A percentile compares a stretch with the other conserved stretches of the same genome.
These are phyloP conservation scores for Tetramorium parvispinum DNA, from an alignment of 1,140 invertebrate genomes.

Conservation along the genomic window DNA sequence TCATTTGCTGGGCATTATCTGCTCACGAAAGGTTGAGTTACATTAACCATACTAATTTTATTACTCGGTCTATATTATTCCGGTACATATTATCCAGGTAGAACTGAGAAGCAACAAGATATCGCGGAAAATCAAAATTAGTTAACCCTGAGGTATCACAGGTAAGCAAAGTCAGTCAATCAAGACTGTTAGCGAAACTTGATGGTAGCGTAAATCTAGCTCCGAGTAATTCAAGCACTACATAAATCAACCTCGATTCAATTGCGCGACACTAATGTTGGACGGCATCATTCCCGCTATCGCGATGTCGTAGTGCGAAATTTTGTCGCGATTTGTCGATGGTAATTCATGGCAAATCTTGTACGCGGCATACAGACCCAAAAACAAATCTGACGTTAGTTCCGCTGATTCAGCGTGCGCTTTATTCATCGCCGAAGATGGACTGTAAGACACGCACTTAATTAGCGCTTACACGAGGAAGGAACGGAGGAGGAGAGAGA, in stretches of 20 bases:
- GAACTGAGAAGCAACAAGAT: neutral
- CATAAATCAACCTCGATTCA: conserved; percentile 40
- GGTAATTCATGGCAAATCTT: conserved; percentile 10
- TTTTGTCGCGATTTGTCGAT: conserved; percentile 36
- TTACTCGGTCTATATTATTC: neutral
- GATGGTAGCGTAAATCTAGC: conserved; percentile 26
- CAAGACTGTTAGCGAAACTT: conserved; percentile 6
- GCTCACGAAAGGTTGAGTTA: neutral
- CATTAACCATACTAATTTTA: conserved; percentile 15
- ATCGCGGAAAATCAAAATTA: conserved; percentile 12
- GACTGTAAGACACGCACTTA: conserved; percentile 65
- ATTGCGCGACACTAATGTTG: conserved; percentile 24
- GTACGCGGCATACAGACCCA: neutral
- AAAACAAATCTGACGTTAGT: conserved; percentile 12
- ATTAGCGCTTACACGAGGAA: conserved; percentile 67
- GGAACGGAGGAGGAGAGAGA: neutral
- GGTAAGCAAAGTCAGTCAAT: conserved; percentile 1
- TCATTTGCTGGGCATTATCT: neutral
- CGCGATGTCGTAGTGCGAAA: neutral
- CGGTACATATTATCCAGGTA: neutral
- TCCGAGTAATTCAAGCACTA: neutral
- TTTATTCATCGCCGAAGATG: conserved; percentile 34
- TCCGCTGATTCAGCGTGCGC: neutral
- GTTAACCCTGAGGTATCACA: neutral
- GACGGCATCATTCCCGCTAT: neutral